phyloP scores from a whole-genome alignment of 2,888 invertebrate species.

The Ichneumoninae sp. region DNA sequence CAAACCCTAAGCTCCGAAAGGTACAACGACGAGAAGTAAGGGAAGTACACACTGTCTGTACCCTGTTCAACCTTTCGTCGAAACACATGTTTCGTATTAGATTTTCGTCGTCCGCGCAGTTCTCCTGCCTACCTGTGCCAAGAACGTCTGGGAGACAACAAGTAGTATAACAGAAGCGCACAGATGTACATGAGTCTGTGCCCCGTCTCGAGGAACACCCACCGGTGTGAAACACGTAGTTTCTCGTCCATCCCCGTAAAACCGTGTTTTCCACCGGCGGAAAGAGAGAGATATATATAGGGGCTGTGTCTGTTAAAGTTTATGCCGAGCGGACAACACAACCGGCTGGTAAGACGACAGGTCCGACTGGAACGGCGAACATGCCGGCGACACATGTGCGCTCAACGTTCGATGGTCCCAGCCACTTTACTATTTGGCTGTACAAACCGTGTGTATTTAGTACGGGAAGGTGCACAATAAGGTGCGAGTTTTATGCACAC shows the following conservation, averaged over 20 bases:
- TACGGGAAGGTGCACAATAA: conserved; percentile 3
- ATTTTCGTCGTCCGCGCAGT: conserved; percentile 59
- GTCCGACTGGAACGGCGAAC: conserved; percentile 50
- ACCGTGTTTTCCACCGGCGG: conserved; percentile 34
- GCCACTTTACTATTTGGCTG: conserved; percentile 44
- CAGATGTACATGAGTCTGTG: conserved; percentile 20
- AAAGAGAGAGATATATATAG: neutral
- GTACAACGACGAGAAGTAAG: conserved; percentile 58
- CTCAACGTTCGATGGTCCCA: conserved; percentile 44
- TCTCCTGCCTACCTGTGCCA: conserved; percentile 73
- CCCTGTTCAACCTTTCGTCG: conserved; percentile 33
- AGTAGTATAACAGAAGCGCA: conserved; percentile 28
- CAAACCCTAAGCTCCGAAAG: conserved; percentile 52
- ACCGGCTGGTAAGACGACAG: conserved; percentile 35
- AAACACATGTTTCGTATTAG: conserved; percentile 79
- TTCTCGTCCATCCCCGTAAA: conserved; percentile 53
- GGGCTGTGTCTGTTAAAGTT: conserved; percentile 54
- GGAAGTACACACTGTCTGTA: conserved; percentile 3
- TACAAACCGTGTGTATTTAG: neutral
- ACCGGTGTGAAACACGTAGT: conserved; percentile 53
- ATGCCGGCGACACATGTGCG: conserved; percentile 62
- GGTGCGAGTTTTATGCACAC: conserved; percentile 21
- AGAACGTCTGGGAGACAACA: conserved; percentile 44
- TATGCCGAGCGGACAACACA: conserved; percentile 46
- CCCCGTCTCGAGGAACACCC: conserved; percentile 40